Percentiles rank a stretch among this genome's conserved stretches.
phyloP scores from a whole-genome alignment of 1,140 invertebrate species.

The Steinernema feltiae region DNA sequence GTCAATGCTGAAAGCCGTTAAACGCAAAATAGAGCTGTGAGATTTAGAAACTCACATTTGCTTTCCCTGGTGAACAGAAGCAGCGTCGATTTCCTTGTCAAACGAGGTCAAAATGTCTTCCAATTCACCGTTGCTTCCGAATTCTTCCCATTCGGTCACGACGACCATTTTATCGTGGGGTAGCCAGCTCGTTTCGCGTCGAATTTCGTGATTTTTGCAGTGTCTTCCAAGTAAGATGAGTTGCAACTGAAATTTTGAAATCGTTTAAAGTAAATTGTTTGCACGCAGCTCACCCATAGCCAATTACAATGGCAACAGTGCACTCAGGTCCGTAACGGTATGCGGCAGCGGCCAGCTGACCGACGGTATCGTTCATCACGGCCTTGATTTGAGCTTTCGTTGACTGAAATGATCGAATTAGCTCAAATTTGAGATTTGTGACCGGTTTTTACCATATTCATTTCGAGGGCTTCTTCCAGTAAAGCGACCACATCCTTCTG shows the following conservation, averaged over 20 bases:
- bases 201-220: constrained; percentile 52
- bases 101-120: constrained; percentile 53
- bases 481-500: constrained; percentile 54
- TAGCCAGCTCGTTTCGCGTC: constrained; percentile 43
- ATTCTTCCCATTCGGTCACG: constrained; percentile 57
- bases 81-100: constrained; percentile 51
- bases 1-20: constrained; percentile 54
- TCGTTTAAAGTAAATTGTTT: too few species aligned
- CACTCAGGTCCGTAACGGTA: constrained; percentile 55
- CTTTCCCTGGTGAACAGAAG: constrained; percentile 54
- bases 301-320: constrained; percentile 52
- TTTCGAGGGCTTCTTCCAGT: constrained; percentile 53
- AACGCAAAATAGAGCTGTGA: constrained; percentile 14
- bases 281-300: constrained; percentile 52
- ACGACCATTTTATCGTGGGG: constrained; percentile 54
- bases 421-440: constrained; percentile 19
- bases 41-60: constrained; percentile 45
- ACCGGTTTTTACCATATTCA: constrained; percentile 50
- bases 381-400: constrained; percentile 55
- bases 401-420: constrained; percentile 35
- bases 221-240: constrained; percentile 55
- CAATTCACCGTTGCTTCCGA: constrained; percentile 51
- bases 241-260: constrained; percentile 57
- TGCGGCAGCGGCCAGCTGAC: constrained; percentile 55
- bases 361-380: constrained; percentile 58